Evolutionary conservation across 2,113 vertebrate genomes (phyloP).

Genomic region (Archilochus colubris): DNA sequence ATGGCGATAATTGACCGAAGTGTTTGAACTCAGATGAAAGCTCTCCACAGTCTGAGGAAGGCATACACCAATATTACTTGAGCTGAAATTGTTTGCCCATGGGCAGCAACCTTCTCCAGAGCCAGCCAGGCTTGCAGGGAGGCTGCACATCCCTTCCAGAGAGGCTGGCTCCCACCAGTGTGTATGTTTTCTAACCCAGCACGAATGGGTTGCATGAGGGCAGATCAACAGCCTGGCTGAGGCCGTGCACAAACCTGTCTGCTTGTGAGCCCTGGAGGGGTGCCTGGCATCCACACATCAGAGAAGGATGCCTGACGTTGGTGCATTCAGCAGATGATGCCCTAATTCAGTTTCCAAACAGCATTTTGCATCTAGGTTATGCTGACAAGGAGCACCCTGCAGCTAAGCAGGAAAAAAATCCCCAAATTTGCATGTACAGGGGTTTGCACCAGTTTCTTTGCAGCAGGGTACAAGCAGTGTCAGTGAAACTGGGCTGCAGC

Average conservation of each 20-base stretch:
- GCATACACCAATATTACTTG: neutral
- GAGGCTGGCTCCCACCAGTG: accelerated
- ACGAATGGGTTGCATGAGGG: neutral
- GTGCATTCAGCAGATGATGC: neutral
- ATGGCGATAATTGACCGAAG: neutral
- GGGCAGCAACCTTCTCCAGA: neutral
- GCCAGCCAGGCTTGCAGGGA: neutral
- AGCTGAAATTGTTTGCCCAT: neutral
- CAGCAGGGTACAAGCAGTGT: accelerated
- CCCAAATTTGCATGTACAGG: neutral
- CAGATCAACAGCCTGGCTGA: neutral
- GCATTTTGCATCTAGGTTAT: neutral
- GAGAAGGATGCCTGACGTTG: neutral
- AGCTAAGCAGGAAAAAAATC: neutral
- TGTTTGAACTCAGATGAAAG: neutral
- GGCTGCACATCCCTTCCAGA: accelerated
- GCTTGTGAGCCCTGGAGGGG: neutral
- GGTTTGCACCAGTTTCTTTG: neutral
- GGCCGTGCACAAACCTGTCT: accelerated
- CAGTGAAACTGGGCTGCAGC: neutral
- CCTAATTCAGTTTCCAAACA: neutral
- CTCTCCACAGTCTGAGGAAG: neutral
- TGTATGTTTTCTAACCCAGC: neutral
- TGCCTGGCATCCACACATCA: neutral
- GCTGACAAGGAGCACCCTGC: conserved; percentile 20